Evolutionary conservation across 2,797 vertebrate species (phyloP).

Genomic region (Erpetoichthys calabaricus): DNA sequence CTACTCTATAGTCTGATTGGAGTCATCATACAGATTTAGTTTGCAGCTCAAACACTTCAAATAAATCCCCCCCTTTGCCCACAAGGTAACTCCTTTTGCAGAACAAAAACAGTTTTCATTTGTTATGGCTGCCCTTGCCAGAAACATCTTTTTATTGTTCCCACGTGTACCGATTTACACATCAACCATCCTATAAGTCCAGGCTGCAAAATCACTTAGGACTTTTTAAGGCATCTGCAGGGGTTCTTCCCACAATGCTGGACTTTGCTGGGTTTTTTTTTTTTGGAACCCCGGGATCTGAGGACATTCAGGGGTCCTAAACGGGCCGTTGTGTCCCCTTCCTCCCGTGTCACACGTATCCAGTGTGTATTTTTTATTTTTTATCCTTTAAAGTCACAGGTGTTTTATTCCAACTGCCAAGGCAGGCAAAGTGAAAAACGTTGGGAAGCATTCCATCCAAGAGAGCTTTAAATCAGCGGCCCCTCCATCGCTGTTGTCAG

Average conservation of each 20-base stretch:
- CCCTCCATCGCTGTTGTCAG: no score
- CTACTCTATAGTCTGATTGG: no score
- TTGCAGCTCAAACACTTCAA: no score
- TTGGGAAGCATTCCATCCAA: neutral
- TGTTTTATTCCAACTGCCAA: neutral
- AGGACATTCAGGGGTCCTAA: no score
- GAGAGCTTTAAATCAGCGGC: neutral
- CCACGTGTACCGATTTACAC: conserved; percentile 16
- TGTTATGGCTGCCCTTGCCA: conserved; percentile 14
- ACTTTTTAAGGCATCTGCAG: conserved; percentile 15
- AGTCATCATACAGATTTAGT: no score
- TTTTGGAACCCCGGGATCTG: neutral
- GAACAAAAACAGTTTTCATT: conserved; percentile 13
- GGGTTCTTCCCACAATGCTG: conserved; percentile 25
- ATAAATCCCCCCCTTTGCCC: neutral
- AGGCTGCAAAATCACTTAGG: conserved; percentile 24
- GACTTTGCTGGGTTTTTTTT: conserved; percentile 22
- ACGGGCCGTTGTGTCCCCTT: no score
- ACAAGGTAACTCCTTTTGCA: conserved; percentile 6
- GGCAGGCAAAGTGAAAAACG: neutral
- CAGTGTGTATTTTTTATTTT: no score
- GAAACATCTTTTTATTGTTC: conserved; percentile 26
- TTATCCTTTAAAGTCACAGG: neutral
- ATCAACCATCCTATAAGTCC: conserved; percentile 16
- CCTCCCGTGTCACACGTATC: no score